These are phyloP conservation scores for Silvanus unidentatus DNA, from an alignment of 2,888 invertebrate genomes.

Conservation along the genomic window DNA sequence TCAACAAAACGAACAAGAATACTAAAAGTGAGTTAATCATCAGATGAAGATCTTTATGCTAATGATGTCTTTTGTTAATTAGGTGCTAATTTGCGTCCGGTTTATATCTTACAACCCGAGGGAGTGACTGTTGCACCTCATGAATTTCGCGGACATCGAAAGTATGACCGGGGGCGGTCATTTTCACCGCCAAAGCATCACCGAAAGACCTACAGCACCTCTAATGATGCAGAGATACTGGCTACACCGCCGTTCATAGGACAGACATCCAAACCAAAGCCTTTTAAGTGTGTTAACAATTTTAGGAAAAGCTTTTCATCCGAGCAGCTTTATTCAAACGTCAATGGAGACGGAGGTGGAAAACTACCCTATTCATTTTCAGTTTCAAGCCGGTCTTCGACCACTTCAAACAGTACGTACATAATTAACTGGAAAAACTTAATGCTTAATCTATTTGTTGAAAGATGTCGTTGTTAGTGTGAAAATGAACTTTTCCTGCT, in stretches of 20 bases:
- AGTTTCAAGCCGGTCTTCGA: conserved; percentile 32
- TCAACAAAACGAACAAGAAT: conserved; percentile 26
- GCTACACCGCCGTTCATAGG: conserved; percentile 3
- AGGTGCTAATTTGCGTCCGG: conserved; percentile 31
- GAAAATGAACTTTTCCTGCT: too few species aligned
- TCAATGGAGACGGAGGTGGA: conserved; percentile 7
- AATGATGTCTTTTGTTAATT: not conserved
- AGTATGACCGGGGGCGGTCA: conserved; percentile 37
- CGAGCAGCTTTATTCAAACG: conserved; percentile 34
- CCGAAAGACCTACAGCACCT: conserved; percentile 11
- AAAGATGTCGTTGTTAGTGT: too few species aligned
- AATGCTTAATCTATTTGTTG: not conserved
- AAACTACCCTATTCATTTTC: conserved; percentile 27
- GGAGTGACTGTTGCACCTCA: conserved; percentile 1
- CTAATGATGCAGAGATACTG: not conserved
- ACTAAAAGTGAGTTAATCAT: conserved; percentile 24
- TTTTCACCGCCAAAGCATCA: conserved; percentile 39
- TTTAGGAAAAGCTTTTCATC: conserved; percentile 42
- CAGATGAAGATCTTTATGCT: too few species aligned
- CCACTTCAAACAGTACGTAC: conserved; percentile 32
- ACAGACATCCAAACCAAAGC: conserved; percentile 5
- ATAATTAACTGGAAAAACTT: not conserved
- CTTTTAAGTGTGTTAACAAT: conserved; percentile 18
- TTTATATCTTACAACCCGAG: conserved; percentile 39
- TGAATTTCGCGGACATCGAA: conserved; percentile 19